A percentile compares a stretch with the other conserved stretches of the same genome.
Conservation (phyloP, 1,140 invertebrate genomes). For the Aphaenogaster floridana region DNA sequence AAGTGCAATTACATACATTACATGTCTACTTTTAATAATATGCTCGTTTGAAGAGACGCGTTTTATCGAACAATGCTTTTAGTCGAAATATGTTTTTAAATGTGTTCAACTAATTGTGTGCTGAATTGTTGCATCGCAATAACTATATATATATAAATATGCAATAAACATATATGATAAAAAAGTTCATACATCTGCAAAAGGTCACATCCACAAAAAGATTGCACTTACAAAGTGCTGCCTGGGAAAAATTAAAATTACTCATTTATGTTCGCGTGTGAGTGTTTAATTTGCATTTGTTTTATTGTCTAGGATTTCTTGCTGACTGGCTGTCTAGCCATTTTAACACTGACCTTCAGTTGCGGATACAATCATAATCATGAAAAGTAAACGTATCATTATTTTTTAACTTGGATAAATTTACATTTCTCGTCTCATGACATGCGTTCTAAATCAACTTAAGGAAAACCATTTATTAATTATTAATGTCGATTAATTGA, state of each 20-base stretch:
- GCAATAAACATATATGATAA: constrained; percentile 9
- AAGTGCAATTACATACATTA: neutral
- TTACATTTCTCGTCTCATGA: neutral
- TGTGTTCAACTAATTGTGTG: neutral
- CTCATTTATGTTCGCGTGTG: neutral
- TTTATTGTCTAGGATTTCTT: neutral
- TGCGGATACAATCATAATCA: neutral
- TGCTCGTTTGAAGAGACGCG: neutral
- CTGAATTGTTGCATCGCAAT: neutral
- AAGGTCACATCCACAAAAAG: neutral
- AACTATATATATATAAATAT: neutral
- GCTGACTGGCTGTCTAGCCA: neutral
- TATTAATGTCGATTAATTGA: neutral
- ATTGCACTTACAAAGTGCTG: neutral
- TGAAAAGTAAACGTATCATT: neutral
- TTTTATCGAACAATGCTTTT: neutral
- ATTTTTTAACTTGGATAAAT: neutral
- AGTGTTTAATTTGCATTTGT: neutral
- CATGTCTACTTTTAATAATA: neutral
- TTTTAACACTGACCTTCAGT: neutral
- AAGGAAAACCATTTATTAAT: neutral
- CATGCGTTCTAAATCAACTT: neutral
- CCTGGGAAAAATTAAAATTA: neutral
- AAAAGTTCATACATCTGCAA: neutral
- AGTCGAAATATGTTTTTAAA: neutral